These are phyloP conservation scores for Drosophila niveifrons DNA, from an alignment of 2,888 invertebrate genomes.

Conservation along the genomic window DNA sequence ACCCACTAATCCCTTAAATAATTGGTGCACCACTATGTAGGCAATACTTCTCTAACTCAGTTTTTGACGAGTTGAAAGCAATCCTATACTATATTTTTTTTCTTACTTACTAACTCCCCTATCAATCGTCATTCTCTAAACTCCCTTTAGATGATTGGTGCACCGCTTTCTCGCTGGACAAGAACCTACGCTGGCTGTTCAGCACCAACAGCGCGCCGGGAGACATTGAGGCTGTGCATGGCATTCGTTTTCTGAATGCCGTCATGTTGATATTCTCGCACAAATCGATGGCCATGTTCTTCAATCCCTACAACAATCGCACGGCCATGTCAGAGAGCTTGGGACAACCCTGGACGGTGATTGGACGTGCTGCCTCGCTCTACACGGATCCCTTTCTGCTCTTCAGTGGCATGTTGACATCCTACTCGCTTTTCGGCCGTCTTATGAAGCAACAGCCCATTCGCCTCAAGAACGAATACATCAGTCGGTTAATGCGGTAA, in stretches of 20 bases:
- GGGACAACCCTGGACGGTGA: conserved; percentile 88
- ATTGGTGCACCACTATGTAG: no score
- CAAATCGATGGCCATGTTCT: conserved; percentile 90
- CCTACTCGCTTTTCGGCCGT: conserved; percentile 88
- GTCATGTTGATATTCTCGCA: conserved; percentile 88
- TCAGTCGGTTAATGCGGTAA: conserved; percentile 87
- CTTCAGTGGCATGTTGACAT: conserved; percentile 89
- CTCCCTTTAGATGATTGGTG: conserved; percentile 86
- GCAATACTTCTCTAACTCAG: no score
- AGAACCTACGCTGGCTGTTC: conserved; percentile 87
- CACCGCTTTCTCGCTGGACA: conserved; percentile 88
- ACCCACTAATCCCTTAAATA: no score
- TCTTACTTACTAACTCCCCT: background rate
- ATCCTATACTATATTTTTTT: no score
- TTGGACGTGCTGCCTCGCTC: conserved; percentile 89
- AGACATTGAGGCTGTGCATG: conserved; percentile 89
- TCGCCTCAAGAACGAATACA: conserved; percentile 88
- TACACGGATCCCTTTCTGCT: conserved; percentile 91
- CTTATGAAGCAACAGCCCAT: conserved; percentile 87
- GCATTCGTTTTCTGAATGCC: conserved; percentile 89
- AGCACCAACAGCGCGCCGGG: conserved; percentile 86
- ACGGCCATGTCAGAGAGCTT: conserved; percentile 89
- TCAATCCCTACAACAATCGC: conserved; percentile 89
- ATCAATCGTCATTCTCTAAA: background rate
- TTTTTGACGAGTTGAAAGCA: no score